phyloP scores from a whole-genome alignment of 2,113 vertebrate genomes.

The Oreocharis arfaki region DNA sequence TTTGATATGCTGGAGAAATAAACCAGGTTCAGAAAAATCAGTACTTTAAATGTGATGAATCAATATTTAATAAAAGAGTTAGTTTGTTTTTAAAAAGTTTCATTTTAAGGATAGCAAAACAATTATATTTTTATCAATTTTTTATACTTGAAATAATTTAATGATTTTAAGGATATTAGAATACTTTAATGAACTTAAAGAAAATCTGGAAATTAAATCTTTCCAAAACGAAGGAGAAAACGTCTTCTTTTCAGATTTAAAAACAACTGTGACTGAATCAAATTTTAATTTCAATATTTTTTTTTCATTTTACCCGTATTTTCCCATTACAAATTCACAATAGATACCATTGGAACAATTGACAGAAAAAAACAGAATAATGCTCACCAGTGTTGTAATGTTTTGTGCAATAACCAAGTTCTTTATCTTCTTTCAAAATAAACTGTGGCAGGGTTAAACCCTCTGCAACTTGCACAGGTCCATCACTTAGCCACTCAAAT shows the following conservation, averaged over 20 bases:
- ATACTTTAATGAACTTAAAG: neutral
- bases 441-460: slow-evolving; percentile 96
- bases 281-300: neutral
- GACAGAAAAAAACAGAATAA: neutral
- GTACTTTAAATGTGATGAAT: neutral
- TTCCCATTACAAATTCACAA: neutral
- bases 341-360: neutral
- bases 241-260: neutral
- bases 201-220: neutral
- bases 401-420: slow-evolving; percentile 96
- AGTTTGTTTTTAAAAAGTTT: neutral
- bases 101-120: neutral
- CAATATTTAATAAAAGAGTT: neutral
- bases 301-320: neutral
- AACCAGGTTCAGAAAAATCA: neutral
- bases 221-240: neutral
- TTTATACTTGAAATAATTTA: neutral
- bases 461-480: slow-evolving; percentile 93
- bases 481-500: slow-evolving; percentile 94
- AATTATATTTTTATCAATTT: neutral
- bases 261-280: neutral
- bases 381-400: slow-evolving; percentile 95
- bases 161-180: neutral
- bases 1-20: neutral
- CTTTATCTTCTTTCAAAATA: slow-evolving; percentile 94